phyloP scores from a whole-genome alignment of 2,113 vertebrate genomes.

The Cygnus atratus region DNA sequence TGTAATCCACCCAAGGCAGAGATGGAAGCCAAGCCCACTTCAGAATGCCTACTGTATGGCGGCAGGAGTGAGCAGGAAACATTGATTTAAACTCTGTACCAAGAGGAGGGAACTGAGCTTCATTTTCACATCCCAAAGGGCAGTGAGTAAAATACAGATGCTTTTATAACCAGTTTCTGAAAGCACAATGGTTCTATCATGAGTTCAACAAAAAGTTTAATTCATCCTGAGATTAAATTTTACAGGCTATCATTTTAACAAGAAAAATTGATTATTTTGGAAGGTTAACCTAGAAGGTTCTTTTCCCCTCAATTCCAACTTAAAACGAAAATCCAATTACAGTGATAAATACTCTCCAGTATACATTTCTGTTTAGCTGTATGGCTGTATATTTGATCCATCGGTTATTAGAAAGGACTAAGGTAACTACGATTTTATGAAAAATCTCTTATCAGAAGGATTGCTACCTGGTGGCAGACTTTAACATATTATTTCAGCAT shows the following conservation, averaged over 20 bases:
- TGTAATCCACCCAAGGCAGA: neutral
- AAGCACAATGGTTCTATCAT: neutral
- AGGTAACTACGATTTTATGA: neutral
- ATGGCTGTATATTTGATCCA: neutral
- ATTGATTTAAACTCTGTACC: neutral
- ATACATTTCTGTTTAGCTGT: conserved; percentile 27
- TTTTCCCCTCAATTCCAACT: neutral
- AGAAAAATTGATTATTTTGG: conserved; percentile 3
- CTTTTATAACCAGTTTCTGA: neutral
- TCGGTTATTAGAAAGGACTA: neutral
- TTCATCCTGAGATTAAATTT: conserved; percentile 54
- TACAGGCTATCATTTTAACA: conserved; percentile 10
- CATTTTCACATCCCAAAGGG: neutral
- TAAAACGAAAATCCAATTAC: conserved; percentile 45
- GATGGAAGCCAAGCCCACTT: neutral
- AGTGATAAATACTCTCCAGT: conserved; percentile 13
- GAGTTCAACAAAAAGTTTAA: conserved; percentile 36
- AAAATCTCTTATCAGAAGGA: neutral
- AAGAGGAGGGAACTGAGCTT: neutral
- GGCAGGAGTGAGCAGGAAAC: neutral
- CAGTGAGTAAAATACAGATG: neutral
- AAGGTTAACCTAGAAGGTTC: conserved; percentile 20
- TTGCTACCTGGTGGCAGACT: neutral
- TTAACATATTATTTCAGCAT: neutral
- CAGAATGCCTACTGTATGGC: neutral